Base-by-base conservation (phyloP, 1,140 invertebrate genomes). In the Neodiprion fabricii region DNA sequence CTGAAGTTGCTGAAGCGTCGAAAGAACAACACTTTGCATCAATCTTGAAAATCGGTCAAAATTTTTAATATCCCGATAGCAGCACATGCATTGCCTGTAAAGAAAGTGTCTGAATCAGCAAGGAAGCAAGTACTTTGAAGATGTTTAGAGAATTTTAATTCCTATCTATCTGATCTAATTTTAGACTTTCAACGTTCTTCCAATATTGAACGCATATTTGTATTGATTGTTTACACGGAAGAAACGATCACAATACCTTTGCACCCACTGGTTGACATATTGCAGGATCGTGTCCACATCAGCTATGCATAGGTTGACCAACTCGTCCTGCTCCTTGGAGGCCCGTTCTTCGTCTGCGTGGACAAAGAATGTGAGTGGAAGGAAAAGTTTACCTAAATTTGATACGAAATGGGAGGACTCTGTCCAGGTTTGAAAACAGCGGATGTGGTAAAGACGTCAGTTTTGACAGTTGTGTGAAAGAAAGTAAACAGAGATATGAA, bases 51-150 rank as follows among this genome's bases (percentile, higher is more conserved):
- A 95, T 79, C 95, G 91, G 85, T 97, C 96, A 89, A 96, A 95
- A 84, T 97, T 97, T 86, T 96, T 96, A 72, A 92, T 91, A 88
- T 97, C 96, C 76, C 96, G 92, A 87, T 96, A 97, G 88, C 95
- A 96, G 86, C 96, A 97, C 92, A 96, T 96, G 84, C 96, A 98
- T 89, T 97, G 96, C 82, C 95, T 94, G 85, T 78, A 90, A 92
- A 77, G 72, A 50, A 67, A 65, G 70, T 69, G 74, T 75, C n/a
- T 5, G 28, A 40, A 40, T 40, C 28, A 40, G 28, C 28, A 40
- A 40, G 28, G 48, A 61, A 74, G 23, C 28, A 74, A 53, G 14
- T 11, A 28, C 40, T 28, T 23, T 23, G 1, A 40, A 40, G 2
- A 5, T 40, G 28, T 40, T 40, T 40, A 21, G 14, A 67, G n/a